phyloP scores from a whole-genome alignment of 2,888 invertebrate species.

The Quadriops clusia region DNA sequence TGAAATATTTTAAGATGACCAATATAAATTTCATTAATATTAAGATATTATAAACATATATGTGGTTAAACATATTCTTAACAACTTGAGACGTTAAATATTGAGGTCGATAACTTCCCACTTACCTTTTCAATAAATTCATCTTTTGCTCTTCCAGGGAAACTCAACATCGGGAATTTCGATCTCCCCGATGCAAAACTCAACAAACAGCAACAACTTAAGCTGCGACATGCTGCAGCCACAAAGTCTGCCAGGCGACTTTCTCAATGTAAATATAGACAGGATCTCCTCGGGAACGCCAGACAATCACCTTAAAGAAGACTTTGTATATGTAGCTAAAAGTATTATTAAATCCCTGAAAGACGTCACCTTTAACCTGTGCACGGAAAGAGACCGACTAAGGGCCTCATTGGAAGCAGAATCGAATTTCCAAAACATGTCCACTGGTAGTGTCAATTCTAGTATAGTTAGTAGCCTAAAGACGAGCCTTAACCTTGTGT shows the following conservation, averaged over 20 bases:
- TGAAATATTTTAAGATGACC: too few species aligned
- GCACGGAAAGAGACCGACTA: slow-evolving; percentile 47
- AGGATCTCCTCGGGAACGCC: slow-evolving; percentile 20
- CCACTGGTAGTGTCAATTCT: slow-evolving; percentile 29
- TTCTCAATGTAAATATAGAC: slow-evolving; percentile 16
- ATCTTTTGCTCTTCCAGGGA: slow-evolving; percentile 10
- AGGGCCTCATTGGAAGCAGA: slow-evolving; percentile 48
- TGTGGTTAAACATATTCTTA: too few species aligned
- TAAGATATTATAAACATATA: too few species aligned
- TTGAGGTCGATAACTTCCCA: too few species aligned
- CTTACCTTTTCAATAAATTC: too few species aligned
- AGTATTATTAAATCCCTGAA: too few species aligned
- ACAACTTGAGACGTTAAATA: too few species aligned
- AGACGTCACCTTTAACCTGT: slow-evolving; percentile 34
- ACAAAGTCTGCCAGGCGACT: slow-evolving; percentile 16
- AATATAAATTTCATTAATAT: too few species aligned
- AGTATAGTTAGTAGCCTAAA: slow-evolving; percentile 44
- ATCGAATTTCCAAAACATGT: slow-evolving; percentile 25
- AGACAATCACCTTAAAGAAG: slow-evolving; percentile 35
- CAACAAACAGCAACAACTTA: slow-evolving; percentile 13
- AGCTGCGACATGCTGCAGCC: slow-evolving; percentile 11
- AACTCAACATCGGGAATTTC: slow-evolving; percentile 12
- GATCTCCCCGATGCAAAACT: slow-evolving; percentile 12
- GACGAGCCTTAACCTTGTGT: slow-evolving; percentile 49
- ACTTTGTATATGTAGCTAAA: slow-evolving; percentile 57